Evolutionary conservation across 1,140 invertebrate genomes (phyloP).

Genomic region (Tetramorium parvispinum): DNA sequence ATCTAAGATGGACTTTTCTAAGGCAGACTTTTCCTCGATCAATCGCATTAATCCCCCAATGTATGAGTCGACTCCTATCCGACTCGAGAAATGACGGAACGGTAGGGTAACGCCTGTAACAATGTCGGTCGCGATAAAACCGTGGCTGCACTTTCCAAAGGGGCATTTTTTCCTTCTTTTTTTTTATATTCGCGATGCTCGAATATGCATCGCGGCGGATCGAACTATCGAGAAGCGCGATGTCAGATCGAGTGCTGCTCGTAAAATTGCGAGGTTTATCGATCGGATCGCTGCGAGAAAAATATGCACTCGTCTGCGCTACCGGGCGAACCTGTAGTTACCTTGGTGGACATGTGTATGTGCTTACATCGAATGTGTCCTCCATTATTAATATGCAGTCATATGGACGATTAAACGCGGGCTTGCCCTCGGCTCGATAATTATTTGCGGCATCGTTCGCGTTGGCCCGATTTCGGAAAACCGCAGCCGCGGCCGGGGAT

Average conservation of each 20-base stretch:
- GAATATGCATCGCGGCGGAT: conserved; percentile 35
- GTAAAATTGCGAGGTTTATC: conserved; percentile 60
- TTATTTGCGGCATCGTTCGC: conserved; percentile 74
- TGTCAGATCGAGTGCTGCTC: conserved; percentile 48
- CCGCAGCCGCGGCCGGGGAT: conserved; percentile 63
- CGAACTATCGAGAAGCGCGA: conserved; percentile 13
- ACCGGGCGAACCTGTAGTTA: conserved; percentile 59
- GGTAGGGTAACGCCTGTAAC: conserved; percentile 7
- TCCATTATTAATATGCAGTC: conserved; percentile 74
- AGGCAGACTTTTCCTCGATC: conserved; percentile 37
- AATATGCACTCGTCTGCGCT: conserved; percentile 62
- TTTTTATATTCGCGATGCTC: conserved; percentile 23
- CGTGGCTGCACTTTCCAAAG: conserved; percentile 26
- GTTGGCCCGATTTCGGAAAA: conserved; percentile 66
- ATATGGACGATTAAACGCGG: conserved; percentile 73
- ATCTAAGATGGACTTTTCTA: conserved; percentile 39
- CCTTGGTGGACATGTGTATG: not conserved
- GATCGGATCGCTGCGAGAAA: conserved; percentile 58
- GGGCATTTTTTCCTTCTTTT: not conserved
- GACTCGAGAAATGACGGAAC: conserved; percentile 2
- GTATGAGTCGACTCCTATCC: not conserved
- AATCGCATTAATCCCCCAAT: conserved; percentile 49
- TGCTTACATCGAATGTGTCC: conserved; percentile 46
- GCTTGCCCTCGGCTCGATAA: conserved; percentile 62
- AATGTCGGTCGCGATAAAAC: conserved; percentile 41